Evolutionary conservation across 2,113 vertebrate genomes (phyloP).

Genomic region (Chrysochloris asiatica): DNA sequence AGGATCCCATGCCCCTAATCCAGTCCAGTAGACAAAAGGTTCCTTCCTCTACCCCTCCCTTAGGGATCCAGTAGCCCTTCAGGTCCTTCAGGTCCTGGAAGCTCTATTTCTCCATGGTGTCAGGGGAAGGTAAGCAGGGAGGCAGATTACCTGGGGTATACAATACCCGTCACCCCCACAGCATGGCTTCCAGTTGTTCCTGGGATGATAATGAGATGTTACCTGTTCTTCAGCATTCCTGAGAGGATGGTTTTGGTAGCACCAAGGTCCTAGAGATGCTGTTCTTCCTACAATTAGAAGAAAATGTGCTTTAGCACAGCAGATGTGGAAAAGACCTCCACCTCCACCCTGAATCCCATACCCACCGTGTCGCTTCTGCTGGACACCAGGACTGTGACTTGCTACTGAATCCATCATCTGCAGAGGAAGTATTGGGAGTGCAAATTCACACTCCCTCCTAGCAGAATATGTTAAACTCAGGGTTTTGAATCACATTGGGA

Average conservation of each 20-base stretch:
- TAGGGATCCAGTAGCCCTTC: background rate
- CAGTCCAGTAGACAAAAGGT: background rate
- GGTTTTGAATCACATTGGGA: background rate
- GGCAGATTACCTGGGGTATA: background rate
- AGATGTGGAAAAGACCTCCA: background rate
- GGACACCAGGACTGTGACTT: background rate
- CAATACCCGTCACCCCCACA: background rate
- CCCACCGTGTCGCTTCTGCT: background rate
- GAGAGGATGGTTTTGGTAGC: background rate
- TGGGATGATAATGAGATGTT: background rate
- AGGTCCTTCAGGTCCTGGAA: background rate
- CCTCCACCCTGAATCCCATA: background rate
- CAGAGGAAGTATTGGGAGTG: background rate
- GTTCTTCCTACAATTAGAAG: constrained; percentile 19
- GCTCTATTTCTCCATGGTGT: background rate
- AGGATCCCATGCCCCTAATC: background rate
- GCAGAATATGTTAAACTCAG: background rate
- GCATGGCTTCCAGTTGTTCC: background rate
- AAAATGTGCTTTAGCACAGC: constrained; percentile 12
- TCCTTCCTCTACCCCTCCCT: background rate
- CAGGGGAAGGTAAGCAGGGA: background rate
- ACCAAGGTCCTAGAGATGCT: background rate
- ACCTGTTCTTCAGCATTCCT: constrained; percentile 53
- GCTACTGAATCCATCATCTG: constrained; percentile 27
- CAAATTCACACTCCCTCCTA: background rate